phyloP scores from a whole-genome alignment of 2,888 invertebrate species.

The Ormyrus rosae region DNA sequence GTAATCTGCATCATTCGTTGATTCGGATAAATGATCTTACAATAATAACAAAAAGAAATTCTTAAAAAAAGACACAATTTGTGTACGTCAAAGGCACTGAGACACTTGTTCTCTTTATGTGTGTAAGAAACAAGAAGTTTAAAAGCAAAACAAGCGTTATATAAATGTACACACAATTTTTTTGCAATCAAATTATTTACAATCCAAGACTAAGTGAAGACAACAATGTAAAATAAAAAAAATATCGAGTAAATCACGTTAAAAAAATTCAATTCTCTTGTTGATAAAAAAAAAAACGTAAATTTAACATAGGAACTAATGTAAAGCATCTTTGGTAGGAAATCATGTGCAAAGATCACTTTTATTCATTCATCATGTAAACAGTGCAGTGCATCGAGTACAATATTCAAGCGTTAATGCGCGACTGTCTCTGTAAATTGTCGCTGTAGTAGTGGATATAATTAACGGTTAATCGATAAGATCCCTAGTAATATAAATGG shows the following conservation, averaged over 20 bases:
- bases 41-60: slow-evolving; percentile 43
- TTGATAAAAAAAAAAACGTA: slow-evolving; percentile 30
- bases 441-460: slow-evolving; percentile 61
- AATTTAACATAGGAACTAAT: slow-evolving; percentile 47
- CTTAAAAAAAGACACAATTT: slow-evolving; percentile 53
- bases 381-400: slow-evolving; percentile 60
- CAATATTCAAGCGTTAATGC: slow-evolving; percentile 61
- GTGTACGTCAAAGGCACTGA: slow-evolving; percentile 66
- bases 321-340: slow-evolving; percentile 50
- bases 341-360: slow-evolving; percentile 39
- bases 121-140: slow-evolving; percentile 56
- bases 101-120: slow-evolving; percentile 65
- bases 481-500: slow-evolving; percentile 66
- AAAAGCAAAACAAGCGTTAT: slow-evolving; percentile 24
- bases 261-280: slow-evolving; percentile 39
- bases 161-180: slow-evolving; percentile 56
- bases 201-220: slow-evolving; percentile 55
- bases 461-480: slow-evolving; percentile 69
- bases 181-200: slow-evolving; percentile 63
- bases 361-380: slow-evolving; percentile 62
- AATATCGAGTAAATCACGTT: slow-evolving; percentile 41
- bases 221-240: slow-evolving; percentile 50
- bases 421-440: slow-evolving; percentile 61
- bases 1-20: slow-evolving; percentile 64
- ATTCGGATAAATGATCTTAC: slow-evolving; percentile 58